Evolutionary conservation across 1,140 invertebrate genomes (phyloP), one percentile per base, ranked within the genome.

Genomic region (Cherax quadricarinatus): DNA sequence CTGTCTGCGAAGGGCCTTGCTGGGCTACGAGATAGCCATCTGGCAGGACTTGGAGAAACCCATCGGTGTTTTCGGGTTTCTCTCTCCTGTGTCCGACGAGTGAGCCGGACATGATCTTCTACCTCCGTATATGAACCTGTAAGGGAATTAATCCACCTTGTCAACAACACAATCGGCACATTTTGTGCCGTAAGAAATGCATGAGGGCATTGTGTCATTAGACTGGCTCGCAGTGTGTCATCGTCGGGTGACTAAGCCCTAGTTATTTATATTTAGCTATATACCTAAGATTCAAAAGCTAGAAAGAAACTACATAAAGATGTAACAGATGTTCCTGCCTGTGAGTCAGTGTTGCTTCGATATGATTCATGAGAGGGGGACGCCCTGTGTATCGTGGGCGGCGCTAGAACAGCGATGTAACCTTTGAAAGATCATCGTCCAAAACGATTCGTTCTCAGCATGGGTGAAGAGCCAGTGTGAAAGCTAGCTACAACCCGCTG

Each of bases 1-100:
- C 84, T 57, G 53, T 91, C 89, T 21, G 66, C 49, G 48, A 84
- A 57, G 16, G 86, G 89, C 53, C 89, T 86, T 48, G 89, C 75
- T 10, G 89, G 89, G n/a, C 89, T 91, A n/a, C 60, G 84, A 9
- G 89, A 91, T n/a, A 66, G 79, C 89, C 89, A 92, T 53, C 89
- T 88, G 73, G 62, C 53, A 6, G 89, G 89, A 57, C 90, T 91
- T 3, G 89, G 89, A 66, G 93, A 92, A 41, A 70, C 87, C 89
- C 86, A 92, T 41, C 92, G 83, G 70, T 90, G 80, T 49, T 73
- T 93, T 24, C 87, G 60, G 9, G 88, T 51, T 62, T 81, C 79
- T 48, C 81, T 86, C 51, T 93, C 83, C 14, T 83, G 30, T 41
- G 62, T 62, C 48, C 88, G 66, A 57, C 83, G 83, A n/a, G 83